Evolutionary conservation across 2,797 vertebrate genomes (phyloP).

Genomic region (Helostoma temminkii): DNA sequence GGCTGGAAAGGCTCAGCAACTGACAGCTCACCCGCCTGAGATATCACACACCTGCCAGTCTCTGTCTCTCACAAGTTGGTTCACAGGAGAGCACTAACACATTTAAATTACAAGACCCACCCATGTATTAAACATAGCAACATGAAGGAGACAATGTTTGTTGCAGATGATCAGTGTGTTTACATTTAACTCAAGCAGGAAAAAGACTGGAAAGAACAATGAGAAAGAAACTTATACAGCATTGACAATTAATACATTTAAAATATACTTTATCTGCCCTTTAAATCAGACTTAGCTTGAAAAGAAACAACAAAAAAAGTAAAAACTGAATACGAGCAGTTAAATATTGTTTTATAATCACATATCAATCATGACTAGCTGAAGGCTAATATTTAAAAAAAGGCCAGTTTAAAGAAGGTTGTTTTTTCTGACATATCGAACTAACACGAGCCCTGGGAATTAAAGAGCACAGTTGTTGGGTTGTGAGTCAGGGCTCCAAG

Average conservation of each 20-base stretch:
- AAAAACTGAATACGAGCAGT: no score
- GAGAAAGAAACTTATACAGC: not conserved
- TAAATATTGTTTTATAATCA: no score
- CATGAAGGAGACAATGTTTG: constrained; percentile 12
- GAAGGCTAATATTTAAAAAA: not conserved
- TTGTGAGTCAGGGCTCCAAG: constrained; percentile 69
- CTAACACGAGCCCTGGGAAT: constrained; percentile 39
- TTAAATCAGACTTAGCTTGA: not conserved
- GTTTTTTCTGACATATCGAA: constrained; percentile 37
- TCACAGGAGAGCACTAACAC: constrained; percentile 52
- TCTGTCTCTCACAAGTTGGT: constrained; percentile 72
- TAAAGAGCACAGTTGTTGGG: constrained; percentile 52
- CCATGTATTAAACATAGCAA: constrained; percentile 19
- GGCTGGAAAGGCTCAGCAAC: constrained; percentile 48
- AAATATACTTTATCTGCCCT: not conserved
- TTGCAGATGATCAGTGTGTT: not conserved
- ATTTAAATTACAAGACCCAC: constrained; percentile 49
- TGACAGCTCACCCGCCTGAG: constrained; percentile 37
- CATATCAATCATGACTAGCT: not conserved
- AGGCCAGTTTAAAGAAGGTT: constrained; percentile 4
- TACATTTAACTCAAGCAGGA: not conserved
- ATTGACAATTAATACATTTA: not conserved
- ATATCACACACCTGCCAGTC: constrained; percentile 77
- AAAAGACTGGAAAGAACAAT: not conserved
- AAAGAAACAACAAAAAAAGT: not conserved